These are phyloP conservation scores for Arenaria interpres DNA, from an alignment of 2,113 vertebrate genomes.

Conservation along the genomic window DNA sequence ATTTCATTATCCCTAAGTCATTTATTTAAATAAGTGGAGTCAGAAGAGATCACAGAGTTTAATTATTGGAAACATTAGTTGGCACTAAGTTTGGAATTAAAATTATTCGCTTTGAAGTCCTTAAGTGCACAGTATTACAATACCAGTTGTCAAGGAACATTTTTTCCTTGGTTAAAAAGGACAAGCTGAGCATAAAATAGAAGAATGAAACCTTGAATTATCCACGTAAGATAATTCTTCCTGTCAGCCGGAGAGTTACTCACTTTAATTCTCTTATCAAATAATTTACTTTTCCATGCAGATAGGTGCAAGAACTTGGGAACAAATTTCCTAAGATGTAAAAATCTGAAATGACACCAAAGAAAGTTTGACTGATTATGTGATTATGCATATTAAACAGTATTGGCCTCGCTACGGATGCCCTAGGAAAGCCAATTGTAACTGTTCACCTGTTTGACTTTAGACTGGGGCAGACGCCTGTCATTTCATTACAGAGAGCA, in stretches of 20 bases:
- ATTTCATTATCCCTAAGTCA: constrained; percentile 47
- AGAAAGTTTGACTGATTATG: neutral
- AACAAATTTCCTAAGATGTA: neutral
- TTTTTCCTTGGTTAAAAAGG: constrained; percentile 21
- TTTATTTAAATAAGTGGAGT: constrained; percentile 47
- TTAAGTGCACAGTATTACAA: constrained; percentile 20
- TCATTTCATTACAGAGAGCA: neutral
- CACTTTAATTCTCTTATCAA: neutral
- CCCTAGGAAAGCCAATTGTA: neutral
- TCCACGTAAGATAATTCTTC: neutral
- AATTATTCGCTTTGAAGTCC: constrained; percentile 48
- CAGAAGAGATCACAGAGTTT: constrained; percentile 40
- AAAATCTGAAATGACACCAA: neutral
- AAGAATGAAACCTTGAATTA: constrained; percentile 12
- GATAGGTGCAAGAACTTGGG: neutral
- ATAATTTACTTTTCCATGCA: neutral
- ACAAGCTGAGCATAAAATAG: constrained; percentile 13
- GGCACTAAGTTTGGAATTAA: constrained; percentile 53
- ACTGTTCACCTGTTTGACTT: neutral
- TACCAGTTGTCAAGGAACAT: constrained; percentile 20
- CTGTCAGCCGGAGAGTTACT: neutral
- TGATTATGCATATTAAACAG: neutral
- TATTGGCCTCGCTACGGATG: neutral
- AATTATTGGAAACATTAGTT: constrained; percentile 59
- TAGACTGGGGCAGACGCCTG: neutral